Percentiles rank a stretch among this genome's conserved stretches.
Conservation (phyloP, 1,140 invertebrate species). For the Marisa cornuarietis region DNA sequence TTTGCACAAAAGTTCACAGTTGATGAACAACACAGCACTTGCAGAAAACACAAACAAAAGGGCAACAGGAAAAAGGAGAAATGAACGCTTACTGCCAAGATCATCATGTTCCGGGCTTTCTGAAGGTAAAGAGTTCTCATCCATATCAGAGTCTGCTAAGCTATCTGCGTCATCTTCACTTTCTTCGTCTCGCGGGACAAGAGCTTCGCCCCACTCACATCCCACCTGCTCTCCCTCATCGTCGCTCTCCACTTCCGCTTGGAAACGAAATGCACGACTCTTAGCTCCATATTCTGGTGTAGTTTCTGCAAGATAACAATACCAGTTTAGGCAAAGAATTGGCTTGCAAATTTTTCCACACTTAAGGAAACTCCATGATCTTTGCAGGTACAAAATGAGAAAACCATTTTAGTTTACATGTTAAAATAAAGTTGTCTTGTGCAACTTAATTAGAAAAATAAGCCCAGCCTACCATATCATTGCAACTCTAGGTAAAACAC, state of each 20-base stretch:
- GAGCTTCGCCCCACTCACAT: constrained; percentile 48
- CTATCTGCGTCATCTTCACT: constrained; percentile 49
- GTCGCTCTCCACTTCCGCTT: constrained; percentile 47
- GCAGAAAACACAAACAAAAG: constrained; percentile 10
- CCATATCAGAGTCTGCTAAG: constrained; percentile 25
- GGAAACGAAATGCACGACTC: constrained; percentile 66
- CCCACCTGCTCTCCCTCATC: constrained; percentile 47
- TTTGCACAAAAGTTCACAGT: not conserved
- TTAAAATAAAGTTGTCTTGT: not conserved
- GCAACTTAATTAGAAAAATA: not conserved
- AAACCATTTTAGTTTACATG: not conserved
- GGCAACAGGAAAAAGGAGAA: not conserved
- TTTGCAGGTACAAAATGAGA: not conserved
- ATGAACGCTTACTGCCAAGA: constrained; percentile 58
- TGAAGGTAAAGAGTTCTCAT: constrained; percentile 20
- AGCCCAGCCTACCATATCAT: not conserved
- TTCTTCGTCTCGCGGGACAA: constrained; percentile 40
- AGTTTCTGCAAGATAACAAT: constrained; percentile 6
- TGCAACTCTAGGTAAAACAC: not conserved
- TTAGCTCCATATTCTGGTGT: constrained; percentile 34
- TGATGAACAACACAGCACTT: not conserved
- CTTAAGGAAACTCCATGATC: not conserved
- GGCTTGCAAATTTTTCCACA: constrained; percentile 18
- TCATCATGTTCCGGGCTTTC: constrained; percentile 67
- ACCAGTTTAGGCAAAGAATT: constrained; percentile 1